Percentiles rank a stretch among this genome's conserved stretches.
These are phyloP conservation scores for Oedothorax gibbosus DNA, from an alignment of 1,140 invertebrate genomes.

Conservation along the genomic window DNA sequence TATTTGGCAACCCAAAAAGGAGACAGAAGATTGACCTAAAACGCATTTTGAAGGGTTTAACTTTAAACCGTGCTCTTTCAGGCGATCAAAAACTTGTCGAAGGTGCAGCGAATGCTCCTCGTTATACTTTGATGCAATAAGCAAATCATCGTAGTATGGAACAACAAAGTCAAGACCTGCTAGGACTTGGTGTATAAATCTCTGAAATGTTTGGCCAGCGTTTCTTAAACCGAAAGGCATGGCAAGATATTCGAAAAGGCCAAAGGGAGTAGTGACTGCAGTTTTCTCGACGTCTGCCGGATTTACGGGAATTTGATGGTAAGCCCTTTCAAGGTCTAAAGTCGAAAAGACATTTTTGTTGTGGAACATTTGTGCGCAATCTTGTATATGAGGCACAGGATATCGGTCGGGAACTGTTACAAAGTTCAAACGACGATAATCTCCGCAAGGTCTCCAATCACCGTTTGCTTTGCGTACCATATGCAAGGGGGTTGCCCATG, in stretches of 20 bases:
- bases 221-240: not conserved
- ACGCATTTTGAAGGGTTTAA: not conserved
- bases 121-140: not conserved
- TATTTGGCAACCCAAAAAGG: not conserved
- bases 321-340: not conserved
- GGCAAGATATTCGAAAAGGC: not conserved
- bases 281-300: not conserved
- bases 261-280: not conserved
- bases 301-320: not conserved
- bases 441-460: not conserved
- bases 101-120: not conserved
- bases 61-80: not conserved
- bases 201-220: not conserved
- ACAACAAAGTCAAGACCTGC: not conserved
- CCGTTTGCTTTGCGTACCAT: not conserved
- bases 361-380: not conserved
- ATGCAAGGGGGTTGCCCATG: not conserved
- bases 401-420: not conserved
- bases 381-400: not conserved
- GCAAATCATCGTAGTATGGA: not conserved
- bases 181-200: too few relatives aligned
- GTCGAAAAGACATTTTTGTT: not conserved
- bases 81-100: not conserved
- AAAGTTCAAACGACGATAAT: not conserved
- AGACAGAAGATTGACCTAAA: not conserved